Evolutionary conservation across 1,140 invertebrate genomes (phyloP), one percentile per base, ranked within the genome.

Genomic region (Bombus waltoni): DNA sequence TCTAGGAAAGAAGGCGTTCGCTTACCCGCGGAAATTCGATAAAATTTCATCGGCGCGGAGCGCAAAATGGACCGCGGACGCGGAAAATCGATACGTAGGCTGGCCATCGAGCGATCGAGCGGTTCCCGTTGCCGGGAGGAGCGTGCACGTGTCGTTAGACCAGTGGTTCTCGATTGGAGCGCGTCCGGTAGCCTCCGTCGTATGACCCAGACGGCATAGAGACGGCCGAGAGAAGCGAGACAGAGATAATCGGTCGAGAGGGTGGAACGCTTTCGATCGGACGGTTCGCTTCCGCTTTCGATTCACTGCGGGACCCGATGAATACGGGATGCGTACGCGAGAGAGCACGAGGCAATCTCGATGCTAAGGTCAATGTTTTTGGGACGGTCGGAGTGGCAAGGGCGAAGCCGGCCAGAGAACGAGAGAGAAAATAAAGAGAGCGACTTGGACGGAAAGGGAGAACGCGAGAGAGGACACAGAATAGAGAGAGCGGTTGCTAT

Each of bases 361-460:
- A 87, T 62, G 78, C 65, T 89, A 93, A 93, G 92, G 93, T 94
- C 92, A 94, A 94, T 93, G 93, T 94, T 94, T 93, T 94, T 87
- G 90, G 93, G 90, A 93, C 88, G 92, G 93, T 85, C 70, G 81
- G 78, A 53, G 78, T 62, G 59, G 84, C 83, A 84, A 91, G 87
- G 90, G 87, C 87, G 83, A 87, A 81, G 80, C 75, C 86, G 44
- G 59, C 53, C 72, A 75, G 53, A 47, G 86, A 83, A 73, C 44
- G 74, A 90, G 90, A 91, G 90, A 89, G 74, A 88, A 71, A 75
- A 86, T 80, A 86, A 74, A 78, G 83, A 88, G 86, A 86, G 62
- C 35, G 81, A 66, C 15, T 25, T 13, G 32, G 53, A 72, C 44
- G 18, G 81, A 78, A 70, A 90, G 83, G 85, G 83, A 88, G 80